Percentiles rank a stretch among this genome's conserved stretches.
phyloP scores from a whole-genome alignment of 2,797 vertebrate species.

The Alcedo quadribrachys region DNA sequence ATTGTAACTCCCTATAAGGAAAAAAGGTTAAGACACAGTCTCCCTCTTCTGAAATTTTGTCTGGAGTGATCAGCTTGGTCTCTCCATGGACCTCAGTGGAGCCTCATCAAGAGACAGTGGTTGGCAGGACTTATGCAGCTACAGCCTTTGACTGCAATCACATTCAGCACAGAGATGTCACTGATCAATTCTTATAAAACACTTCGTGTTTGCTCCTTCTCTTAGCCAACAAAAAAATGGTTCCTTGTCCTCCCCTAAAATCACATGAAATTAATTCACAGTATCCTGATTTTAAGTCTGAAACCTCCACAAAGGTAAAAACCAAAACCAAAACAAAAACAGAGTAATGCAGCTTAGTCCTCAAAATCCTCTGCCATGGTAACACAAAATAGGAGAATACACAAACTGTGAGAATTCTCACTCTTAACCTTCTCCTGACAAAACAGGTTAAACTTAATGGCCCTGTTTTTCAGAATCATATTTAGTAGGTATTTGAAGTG shows the following conservation, averaged over 20 bases:
- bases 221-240: background rate
- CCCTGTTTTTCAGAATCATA: background rate
- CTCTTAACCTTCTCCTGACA: background rate
- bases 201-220: background rate
- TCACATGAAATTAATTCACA: background rate
- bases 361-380: slow-evolving; percentile 1
- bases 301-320: background rate
- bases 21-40: background rate
- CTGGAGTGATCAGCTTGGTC: background rate
- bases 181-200: background rate
- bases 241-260: background rate
- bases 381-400: slow-evolving; percentile 41
- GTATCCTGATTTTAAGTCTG: background rate
- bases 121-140: background rate
- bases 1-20: background rate
- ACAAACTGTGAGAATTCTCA: background rate
- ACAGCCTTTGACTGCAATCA: background rate
- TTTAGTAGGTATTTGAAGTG: slow-evolving; percentile 15
- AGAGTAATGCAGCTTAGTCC: background rate
- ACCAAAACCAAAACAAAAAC: background rate
- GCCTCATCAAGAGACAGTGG: background rate
- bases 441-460: background rate
- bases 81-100: background rate
- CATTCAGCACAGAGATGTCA: background rate
- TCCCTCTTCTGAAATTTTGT: background rate